phyloP scores from a whole-genome alignment of 2,888 invertebrate genomes.

The Trachelus tabidus region DNA sequence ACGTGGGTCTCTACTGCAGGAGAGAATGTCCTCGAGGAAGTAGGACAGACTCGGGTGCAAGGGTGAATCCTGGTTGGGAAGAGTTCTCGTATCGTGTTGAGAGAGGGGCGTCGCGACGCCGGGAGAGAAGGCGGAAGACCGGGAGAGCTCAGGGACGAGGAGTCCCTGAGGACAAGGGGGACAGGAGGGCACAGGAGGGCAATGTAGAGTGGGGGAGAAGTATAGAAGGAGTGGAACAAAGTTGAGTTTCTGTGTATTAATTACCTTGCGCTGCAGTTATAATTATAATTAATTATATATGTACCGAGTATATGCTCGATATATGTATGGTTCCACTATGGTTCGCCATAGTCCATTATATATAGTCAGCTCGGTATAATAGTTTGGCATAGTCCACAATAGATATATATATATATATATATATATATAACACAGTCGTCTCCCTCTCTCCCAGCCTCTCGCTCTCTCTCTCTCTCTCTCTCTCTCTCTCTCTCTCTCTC shows the following conservation, averaged over 20 bases:
- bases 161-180: not conserved
- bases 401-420: constrained; percentile 28
- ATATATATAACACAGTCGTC: constrained; percentile 29
- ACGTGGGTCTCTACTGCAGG: too few species aligned
- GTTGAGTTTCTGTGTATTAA: constrained; percentile 38
- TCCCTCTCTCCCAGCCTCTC: not conserved
- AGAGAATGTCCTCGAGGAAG: too few species aligned
- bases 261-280: constrained; percentile 38
- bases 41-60: too few species aligned
- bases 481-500: constrained; percentile 8
- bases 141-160: not conserved
- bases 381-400: constrained; percentile 38
- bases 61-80: not conserved
- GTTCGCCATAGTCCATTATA: not conserved
- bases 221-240: constrained; percentile 20
- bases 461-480: not conserved
- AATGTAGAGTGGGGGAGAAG: not conserved
- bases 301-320: constrained; percentile 21
- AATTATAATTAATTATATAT: constrained; percentile 54
- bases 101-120: not conserved
- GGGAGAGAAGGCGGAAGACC: not conserved
- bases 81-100: not conserved
- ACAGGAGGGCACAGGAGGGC: not conserved
- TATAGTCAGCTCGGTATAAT: constrained; percentile 33
- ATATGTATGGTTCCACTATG: not conserved